Evolutionary conservation across 1,140 invertebrate species (phyloP).

Genomic region (Parapsyche elsis): DNA sequence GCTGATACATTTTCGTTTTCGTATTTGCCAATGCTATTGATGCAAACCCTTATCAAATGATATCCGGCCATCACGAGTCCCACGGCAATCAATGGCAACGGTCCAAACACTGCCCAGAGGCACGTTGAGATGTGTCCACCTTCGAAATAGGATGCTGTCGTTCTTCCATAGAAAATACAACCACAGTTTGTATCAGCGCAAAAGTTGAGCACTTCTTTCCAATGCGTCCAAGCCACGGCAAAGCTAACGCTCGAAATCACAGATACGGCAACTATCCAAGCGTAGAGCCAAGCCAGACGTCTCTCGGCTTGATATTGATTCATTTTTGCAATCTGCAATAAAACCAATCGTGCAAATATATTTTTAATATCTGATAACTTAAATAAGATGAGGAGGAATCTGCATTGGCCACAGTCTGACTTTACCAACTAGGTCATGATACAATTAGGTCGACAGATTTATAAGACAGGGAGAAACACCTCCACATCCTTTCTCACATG

Average conservation of each 20-base stretch:
- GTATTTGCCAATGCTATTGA: conserved; percentile 68
- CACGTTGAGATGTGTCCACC: conserved; percentile 75
- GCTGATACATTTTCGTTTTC: conserved; percentile 65
- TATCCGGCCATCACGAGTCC: conserved; percentile 70
- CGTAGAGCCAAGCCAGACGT: conserved; percentile 68
- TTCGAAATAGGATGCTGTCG: conserved; percentile 71
- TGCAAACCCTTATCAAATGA: conserved; percentile 75
- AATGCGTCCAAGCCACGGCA: conserved; percentile 74
- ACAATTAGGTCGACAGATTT: too few relatives aligned
- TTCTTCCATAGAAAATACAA: conserved; percentile 74
- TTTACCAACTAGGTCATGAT: too few relatives aligned
- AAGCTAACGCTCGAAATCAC: conserved; percentile 68
- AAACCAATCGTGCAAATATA: too few relatives aligned
- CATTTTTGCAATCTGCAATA: conserved; percentile 55
- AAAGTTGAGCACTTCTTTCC: conserved; percentile 72
- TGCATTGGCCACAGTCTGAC: too few relatives aligned
- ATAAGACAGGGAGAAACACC: too few relatives aligned
- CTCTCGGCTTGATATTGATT: conserved; percentile 68
- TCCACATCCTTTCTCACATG: too few relatives aligned
- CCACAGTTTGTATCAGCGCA: conserved; percentile 72
- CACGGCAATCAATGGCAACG: conserved; percentile 68
- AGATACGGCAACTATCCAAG: conserved; percentile 64
- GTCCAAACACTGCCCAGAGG: conserved; percentile 71
- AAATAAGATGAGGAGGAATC: too few relatives aligned
- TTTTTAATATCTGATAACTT: too few relatives aligned